A percentile compares a stretch with the other conserved stretches of the same genome.
These are phyloP conservation scores for Sinocyclocheilus grahami DNA, from an alignment of 2,113 vertebrate species.

Conservation along the genomic window DNA sequence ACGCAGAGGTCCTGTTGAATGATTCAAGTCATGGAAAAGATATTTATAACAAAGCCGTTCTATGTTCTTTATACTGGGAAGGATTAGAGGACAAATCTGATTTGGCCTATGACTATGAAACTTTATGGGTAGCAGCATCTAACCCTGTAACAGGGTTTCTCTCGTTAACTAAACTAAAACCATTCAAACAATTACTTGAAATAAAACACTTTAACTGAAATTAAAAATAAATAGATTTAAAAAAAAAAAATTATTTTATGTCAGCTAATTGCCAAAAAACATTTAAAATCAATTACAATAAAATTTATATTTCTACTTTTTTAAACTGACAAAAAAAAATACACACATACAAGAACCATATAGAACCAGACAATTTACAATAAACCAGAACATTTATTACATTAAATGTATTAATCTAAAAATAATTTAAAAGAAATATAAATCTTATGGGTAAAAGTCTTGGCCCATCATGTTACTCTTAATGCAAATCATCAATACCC, in stretches of 20 bases:
- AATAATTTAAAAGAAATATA: too few species aligned
- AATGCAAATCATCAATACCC: neutral
- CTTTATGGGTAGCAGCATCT: constrained; percentile 55
- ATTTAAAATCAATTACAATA: neutral
- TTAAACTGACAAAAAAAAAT: too few species aligned
- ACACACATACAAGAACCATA: neutral
- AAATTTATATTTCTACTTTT: neutral
- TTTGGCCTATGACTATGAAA: constrained; percentile 21
- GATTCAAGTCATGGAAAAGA: constrained; percentile 40
- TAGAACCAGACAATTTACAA: neutral
- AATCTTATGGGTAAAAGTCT: neutral
- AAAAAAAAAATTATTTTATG: too few species aligned
- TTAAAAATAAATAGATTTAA: neutral
- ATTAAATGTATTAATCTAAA: too few species aligned
- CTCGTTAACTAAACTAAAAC: neutral
- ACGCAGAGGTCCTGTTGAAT: constrained; percentile 11
- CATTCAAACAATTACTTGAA: neutral
- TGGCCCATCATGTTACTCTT: neutral
- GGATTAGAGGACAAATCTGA: constrained; percentile 40
- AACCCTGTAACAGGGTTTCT: neutral
- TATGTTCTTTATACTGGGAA: constrained; percentile 26
- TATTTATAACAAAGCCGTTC: constrained; percentile 37
- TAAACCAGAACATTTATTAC: too few species aligned
- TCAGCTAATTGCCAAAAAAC: too few species aligned
- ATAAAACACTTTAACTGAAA: neutral